Conservation (phyloP, 2,797 vertebrate species). For the Rhabdomys pumilio region DNA sequence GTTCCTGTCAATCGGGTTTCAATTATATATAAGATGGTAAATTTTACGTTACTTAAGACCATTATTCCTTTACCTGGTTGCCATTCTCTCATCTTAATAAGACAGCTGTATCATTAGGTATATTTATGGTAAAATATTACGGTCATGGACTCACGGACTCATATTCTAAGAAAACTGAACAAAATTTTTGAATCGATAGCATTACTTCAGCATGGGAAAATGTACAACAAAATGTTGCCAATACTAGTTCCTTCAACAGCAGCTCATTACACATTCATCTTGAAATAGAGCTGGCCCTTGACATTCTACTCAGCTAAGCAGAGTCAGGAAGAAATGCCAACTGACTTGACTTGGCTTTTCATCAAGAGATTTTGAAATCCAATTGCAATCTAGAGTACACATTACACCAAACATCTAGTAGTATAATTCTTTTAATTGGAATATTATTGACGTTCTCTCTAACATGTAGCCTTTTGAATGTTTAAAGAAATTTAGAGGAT, state of each 20-base stretch:
- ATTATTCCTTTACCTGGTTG: background rate
- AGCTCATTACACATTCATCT: background rate
- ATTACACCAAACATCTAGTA: constrained; percentile 39
- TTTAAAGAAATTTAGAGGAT: constrained; percentile 29
- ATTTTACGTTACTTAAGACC: constrained; percentile 7
- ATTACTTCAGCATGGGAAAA: background rate
- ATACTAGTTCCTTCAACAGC: background rate
- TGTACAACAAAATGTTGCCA: background rate
- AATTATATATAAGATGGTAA: background rate
- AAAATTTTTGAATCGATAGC: background rate
- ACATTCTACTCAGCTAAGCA: background rate
- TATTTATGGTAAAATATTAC: constrained; percentile 14
- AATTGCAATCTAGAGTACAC: constrained; percentile 9
- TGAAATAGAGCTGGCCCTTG: background rate
- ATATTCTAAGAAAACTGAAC: background rate
- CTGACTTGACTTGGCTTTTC: background rate
- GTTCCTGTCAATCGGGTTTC: background rate
- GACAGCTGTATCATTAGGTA: background rate
- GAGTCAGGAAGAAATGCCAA: constrained; percentile 8
- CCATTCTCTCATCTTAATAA: background rate
- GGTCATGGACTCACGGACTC: background rate
- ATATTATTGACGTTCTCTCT: constrained; percentile 14
- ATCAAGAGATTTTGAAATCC: constrained; percentile 20
- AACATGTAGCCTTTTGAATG: constrained; percentile 4
- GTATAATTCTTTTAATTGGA: constrained; percentile 38